Percentiles rank a stretch among this genome's conserved stretches.
Evolutionary conservation across 92 coral and sea anemone species (phyloP).

Genomic region (Isaurus tuberculatus): DNA sequence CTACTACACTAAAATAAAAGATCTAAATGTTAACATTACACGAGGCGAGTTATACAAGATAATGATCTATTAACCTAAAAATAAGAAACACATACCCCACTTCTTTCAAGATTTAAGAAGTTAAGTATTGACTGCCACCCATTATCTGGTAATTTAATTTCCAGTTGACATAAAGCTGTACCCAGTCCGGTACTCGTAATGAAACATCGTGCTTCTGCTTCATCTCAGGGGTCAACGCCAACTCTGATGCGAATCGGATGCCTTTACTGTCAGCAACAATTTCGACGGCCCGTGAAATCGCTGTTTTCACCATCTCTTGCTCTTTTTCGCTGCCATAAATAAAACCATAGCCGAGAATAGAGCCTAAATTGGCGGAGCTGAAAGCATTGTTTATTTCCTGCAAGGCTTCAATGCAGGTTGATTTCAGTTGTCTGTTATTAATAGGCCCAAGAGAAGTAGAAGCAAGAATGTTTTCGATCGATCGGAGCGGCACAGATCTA

Average conservation of each 20-base stretch:
- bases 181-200: not conserved
- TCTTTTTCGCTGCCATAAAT: not conserved
- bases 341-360: not conserved
- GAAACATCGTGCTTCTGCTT: not conserved
- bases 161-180: conserved; percentile 1
- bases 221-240: not conserved
- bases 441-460: not conserved
- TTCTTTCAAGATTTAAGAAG: not conserved
- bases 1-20: no score
- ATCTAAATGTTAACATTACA: no score
- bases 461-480: not conserved
- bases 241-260: no score
- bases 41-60: no score
- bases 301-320: not conserved
- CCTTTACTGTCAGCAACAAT: no score
- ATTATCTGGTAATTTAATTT: not conserved
- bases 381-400: not conserved
- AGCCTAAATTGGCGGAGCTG: not conserved
- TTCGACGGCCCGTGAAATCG: no score
- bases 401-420: no score
- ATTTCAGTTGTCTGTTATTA: no score
- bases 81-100: no score
- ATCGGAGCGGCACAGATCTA: not conserved
- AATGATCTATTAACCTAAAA: no score
- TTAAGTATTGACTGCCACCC: not conserved